Evolutionary conservation across 2,888 invertebrate genomes (phyloP).

Genomic region (Ennomos quercinarius): DNA sequence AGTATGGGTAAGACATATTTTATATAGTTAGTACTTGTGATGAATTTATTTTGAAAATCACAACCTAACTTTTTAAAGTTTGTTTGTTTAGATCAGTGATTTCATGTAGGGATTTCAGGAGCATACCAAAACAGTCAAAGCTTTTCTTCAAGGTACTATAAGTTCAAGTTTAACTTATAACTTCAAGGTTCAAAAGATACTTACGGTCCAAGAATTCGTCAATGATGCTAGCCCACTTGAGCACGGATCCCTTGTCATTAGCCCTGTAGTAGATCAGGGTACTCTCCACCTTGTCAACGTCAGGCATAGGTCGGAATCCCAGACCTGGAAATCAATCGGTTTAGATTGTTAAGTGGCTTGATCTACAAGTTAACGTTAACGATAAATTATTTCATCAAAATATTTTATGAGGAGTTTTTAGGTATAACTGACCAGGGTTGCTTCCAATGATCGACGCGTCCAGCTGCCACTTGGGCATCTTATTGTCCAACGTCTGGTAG

Average conservation of each 20-base stretch:
- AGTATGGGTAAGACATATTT: too few species aligned
- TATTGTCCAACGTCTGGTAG: slow-evolving; percentile 94
- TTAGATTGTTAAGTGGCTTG: too few species aligned
- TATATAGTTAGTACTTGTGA: too few species aligned
- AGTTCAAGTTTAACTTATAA: too few species aligned
- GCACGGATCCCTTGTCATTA: slow-evolving; percentile 90
- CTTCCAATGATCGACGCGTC: slow-evolving; percentile 94
- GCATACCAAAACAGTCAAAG: too few species aligned
- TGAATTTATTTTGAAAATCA: too few species aligned
- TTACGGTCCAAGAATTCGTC: slow-evolving; percentile 92
- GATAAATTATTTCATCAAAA: not conserved
- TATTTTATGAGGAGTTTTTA: too few species aligned
- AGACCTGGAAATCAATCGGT: slow-evolving; percentile 87
- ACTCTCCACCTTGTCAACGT: slow-evolving; percentile 93
- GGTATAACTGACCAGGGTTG: slow-evolving; percentile 91
- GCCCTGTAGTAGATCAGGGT: slow-evolving; percentile 98
- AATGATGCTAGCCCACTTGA: slow-evolving; percentile 92
- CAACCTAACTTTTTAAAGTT: too few species aligned
- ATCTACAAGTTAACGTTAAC: too few species aligned
- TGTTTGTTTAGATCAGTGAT: too few species aligned
- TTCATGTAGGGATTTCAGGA: too few species aligned
- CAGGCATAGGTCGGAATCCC: slow-evolving; percentile 98
- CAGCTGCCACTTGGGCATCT: slow-evolving; percentile 95
- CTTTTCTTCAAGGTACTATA: too few species aligned
- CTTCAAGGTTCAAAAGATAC: slow-evolving; percentile 47